Evolutionary conservation across 2,888 invertebrate genomes (phyloP).

Genomic region (Chouioia cunea): DNA sequence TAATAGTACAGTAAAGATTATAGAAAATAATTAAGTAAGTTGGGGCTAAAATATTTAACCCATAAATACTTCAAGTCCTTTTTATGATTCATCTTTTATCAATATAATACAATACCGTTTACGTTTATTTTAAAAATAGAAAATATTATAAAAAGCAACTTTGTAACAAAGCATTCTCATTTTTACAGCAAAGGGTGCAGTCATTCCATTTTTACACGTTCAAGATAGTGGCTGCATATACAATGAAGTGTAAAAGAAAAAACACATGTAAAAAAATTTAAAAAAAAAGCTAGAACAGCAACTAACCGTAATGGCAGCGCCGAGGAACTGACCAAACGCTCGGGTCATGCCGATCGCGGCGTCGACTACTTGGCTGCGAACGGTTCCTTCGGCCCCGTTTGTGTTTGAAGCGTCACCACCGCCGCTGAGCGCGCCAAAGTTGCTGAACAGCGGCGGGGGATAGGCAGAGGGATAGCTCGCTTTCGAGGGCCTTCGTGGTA

Average conservation of each 20-base stretch:
- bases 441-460: constrained; percentile 63
- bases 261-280: constrained; percentile 15
- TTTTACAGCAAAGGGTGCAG: neutral
- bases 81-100: too few relatives aligned
- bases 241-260: constrained; percentile 14
- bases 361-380: constrained; percentile 73
- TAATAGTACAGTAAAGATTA: too few relatives aligned
- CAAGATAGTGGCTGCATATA: neutral
- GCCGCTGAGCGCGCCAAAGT: constrained; percentile 55
- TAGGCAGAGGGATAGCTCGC: constrained; percentile 51
- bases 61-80: too few relatives aligned
- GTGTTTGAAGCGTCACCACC: constrained; percentile 13
- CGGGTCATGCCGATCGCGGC: constrained; percentile 83
- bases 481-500: constrained; percentile 68
- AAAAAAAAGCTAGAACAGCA: constrained; percentile 18
- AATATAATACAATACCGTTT: too few relatives aligned
- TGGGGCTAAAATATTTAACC: too few relatives aligned
- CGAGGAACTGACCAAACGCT: constrained; percentile 83
- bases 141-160: too few relatives aligned
- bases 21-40: too few relatives aligned
- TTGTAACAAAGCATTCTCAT: too few relatives aligned
- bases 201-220: neutral
- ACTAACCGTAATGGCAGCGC: constrained; percentile 81
- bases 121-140: too few relatives aligned
- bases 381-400: constrained; percentile 61